Base-by-base conservation (phyloP, 2,113 vertebrate species). In the Anser cygnoides region DNA sequence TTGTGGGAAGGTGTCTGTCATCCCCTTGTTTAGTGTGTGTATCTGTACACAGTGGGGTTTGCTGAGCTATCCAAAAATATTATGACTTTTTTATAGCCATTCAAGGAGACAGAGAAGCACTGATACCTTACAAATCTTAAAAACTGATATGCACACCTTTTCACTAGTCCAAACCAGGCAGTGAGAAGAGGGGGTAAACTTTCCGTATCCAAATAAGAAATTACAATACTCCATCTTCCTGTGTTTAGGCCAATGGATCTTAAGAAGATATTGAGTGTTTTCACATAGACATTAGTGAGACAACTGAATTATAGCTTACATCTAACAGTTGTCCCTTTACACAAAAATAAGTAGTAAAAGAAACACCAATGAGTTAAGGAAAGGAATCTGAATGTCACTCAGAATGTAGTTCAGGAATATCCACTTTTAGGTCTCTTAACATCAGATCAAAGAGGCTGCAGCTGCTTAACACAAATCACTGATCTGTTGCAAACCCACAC, bases 61-160 rank as follows among this genome's bases (percentile, higher is more conserved):
- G 25, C 11, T 59, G 25, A 88, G 11, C 4, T 70, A 44, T 3
- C 28, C 39, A 39, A 54, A 94, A 72, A 54, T 5, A 3, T 13
- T 2, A 2, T 57, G 8, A 55, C 3, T 74, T 59, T 29, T 41
- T 5, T 63, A 20, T 46, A 67, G 22, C 7, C 39, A 22, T 70
- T 66, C 25, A 13, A 2, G 13, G 11, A 70, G 18, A 62, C 6
- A 57, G 18, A 49, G 2, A 2, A 77, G 6, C 1, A 63, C 3
- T 8, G 3, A 2, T 37, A 89, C 6, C 18, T 37, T 21, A 57
- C 73, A 31, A 23, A 4, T 22, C 35, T 57, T 44, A 39, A 68
- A 84, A 82, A 2, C 5, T 20, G 5, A 0, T 35, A 28, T 10
- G 10, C 41, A 28, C 26, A 50, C 3, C 0, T 23, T 87, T 88